Conservation (phyloP, 2,113 vertebrate species). For the Triplophysa rosa region DNA sequence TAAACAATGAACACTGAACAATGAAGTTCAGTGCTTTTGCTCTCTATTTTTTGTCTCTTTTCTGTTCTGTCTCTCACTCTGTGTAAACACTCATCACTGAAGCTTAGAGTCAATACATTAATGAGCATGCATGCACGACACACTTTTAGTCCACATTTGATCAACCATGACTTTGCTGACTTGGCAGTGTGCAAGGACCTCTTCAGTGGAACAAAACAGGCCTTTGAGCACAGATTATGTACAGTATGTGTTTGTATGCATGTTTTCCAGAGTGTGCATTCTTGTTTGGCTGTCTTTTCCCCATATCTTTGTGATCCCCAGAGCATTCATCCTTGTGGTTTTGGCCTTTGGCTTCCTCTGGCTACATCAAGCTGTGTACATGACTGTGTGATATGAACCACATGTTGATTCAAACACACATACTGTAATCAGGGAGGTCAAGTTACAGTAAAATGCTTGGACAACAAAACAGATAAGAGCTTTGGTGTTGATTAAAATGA, state of each 20-base stretch:
- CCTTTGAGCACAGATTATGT: neutral
- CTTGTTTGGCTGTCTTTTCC: conserved; percentile 37
- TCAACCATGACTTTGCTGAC: conserved; percentile 26
- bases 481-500: neutral
- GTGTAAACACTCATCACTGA: neutral
- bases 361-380: conserved; percentile 27
- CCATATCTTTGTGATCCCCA: conserved; percentile 31
- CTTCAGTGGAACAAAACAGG: neutral
- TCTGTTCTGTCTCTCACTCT: conserved; percentile 4
- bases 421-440: conserved; percentile 28
- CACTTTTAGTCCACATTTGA: conserved; percentile 21
- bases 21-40: conserved; percentile 35
- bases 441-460: conserved; percentile 18
- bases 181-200: conserved; percentile 17
- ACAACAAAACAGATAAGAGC: neutral
- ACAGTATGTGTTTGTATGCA: neutral
- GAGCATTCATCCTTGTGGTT: conserved; percentile 23
- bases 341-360: conserved; percentile 17
- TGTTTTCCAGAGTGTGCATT: conserved; percentile 13
- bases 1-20: conserved; percentile 25
- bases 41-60: conserved; percentile 15
- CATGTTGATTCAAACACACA: conserved; percentile 29
- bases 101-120: neutral
- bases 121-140: neutral
- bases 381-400: conserved; percentile 42